Evolutionary conservation across 2,797 vertebrate genomes (phyloP).

Genomic region (Microcaecilia unicolor): DNA sequence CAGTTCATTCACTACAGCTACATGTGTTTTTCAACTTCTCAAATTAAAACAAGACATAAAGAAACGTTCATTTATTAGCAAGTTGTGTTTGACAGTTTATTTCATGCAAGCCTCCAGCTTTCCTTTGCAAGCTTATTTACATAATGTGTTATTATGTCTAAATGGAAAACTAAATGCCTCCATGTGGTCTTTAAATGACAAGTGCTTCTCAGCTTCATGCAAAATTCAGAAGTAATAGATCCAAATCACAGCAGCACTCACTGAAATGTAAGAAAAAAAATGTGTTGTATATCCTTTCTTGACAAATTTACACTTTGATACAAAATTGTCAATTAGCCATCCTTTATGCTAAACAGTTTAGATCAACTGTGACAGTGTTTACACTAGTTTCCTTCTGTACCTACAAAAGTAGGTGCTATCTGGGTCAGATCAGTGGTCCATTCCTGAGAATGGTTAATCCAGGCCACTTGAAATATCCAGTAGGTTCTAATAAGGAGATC

Average conservation of each 20-base stretch:
- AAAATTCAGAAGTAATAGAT: conserved; percentile 70
- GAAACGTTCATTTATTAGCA: conserved; percentile 70
- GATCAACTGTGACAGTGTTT: conserved; percentile 58
- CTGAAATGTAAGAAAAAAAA: conserved; percentile 51
- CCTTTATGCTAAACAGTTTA: conserved; percentile 54
- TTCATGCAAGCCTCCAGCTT: conserved; percentile 63
- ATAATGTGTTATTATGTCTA: conserved; percentile 77
- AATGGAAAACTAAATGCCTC: conserved; percentile 71
- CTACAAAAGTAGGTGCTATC: too few species aligned
- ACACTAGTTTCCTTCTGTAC: conserved; percentile 38
- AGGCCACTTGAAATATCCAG: too few species aligned
- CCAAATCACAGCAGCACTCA: conserved; percentile 59
- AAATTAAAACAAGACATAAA: conserved; percentile 59
- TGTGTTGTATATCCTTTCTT: conserved; percentile 55
- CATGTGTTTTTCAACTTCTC: conserved; percentile 41
- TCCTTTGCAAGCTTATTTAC: conserved; percentile 65
- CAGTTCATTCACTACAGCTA: conserved; percentile 14
- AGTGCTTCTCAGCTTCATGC: conserved; percentile 69
- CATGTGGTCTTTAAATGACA: conserved; percentile 74
- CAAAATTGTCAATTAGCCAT: conserved; percentile 56
- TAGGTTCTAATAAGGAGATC: too few species aligned
- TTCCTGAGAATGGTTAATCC: too few species aligned
- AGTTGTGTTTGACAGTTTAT: conserved; percentile 65
- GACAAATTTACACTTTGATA: conserved; percentile 57
- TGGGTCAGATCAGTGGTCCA: too few species aligned